Evolutionary conservation across 2,888 invertebrate species (phyloP).

Genomic region (Exephanes ischioxanthus): DNA sequence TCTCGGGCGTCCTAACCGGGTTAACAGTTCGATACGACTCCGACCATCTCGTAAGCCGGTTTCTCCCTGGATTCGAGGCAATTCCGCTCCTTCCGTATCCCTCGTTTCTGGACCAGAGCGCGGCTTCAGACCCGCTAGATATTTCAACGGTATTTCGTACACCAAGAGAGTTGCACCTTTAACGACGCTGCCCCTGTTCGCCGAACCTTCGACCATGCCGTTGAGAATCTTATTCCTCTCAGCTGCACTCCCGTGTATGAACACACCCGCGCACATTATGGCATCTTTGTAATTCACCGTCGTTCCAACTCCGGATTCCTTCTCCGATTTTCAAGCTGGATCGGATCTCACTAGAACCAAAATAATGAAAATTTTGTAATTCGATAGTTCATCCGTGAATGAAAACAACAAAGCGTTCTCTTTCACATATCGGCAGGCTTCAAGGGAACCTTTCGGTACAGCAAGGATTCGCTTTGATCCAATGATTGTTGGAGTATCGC

Average conservation of each 20-base stretch:
- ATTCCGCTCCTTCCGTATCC: constrained; percentile 67
- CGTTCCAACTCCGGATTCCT: background rate
- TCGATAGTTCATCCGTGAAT: background rate
- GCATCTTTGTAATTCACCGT: background rate
- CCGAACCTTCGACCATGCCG: background rate
- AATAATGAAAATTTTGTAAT: background rate
- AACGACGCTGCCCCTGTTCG: background rate
- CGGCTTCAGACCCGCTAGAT: constrained; percentile 17
- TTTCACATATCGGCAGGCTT: background rate
- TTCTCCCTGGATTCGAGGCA: constrained; percentile 69
- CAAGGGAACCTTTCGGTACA: no score
- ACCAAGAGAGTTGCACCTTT: background rate
- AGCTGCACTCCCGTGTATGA: constrained; percentile 5
- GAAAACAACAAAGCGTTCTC: background rate
- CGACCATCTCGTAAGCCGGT: constrained; percentile 59
- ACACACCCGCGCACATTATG: background rate
- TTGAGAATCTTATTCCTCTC: constrained; percentile 23
- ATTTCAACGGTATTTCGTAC: constrained; percentile 34
- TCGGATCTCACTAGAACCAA: background rate
- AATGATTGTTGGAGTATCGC: background rate
- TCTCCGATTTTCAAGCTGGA: background rate
- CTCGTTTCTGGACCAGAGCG: constrained; percentile 1
- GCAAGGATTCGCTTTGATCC: background rate
- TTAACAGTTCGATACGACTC: constrained; percentile 65
- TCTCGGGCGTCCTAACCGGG: constrained; percentile 28